These are phyloP conservation scores for Schizaphis graminum DNA, from an alignment of 2,888 invertebrate species.

Conservation along the genomic window DNA sequence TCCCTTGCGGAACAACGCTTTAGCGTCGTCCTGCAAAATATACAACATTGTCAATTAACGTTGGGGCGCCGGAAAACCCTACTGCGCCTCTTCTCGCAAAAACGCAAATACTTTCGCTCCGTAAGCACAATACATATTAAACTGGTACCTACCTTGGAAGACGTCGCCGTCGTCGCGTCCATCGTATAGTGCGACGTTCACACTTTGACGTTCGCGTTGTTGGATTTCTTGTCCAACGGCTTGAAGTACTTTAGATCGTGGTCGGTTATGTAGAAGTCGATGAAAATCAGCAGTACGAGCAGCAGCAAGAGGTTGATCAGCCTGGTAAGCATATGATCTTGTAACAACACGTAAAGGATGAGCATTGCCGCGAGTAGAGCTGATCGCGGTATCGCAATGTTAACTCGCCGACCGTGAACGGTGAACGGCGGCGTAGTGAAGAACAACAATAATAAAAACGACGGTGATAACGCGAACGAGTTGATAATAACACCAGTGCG, in stretches of 20 bases:
- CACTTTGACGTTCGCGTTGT: background rate
- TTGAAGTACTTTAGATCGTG: background rate
- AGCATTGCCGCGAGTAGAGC: background rate
- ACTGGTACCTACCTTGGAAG: too few species aligned
- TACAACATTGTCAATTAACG: too few species aligned
- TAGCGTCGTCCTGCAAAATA: constrained; percentile 75
- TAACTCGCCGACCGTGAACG: background rate
- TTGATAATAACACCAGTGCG: background rate
- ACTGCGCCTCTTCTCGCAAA: background rate
- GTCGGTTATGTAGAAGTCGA: background rate
- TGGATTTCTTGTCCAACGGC: background rate
- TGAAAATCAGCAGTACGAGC: background rate
- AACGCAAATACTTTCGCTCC: background rate
- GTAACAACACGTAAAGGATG: background rate
- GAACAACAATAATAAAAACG: background rate
- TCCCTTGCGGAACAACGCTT: constrained; percentile 82
- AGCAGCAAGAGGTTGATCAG: background rate
- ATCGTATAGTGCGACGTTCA: background rate
- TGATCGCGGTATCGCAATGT: background rate
- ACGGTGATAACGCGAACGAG: background rate
- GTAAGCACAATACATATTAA: background rate
- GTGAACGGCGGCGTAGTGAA: background rate
- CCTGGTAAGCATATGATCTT: background rate
- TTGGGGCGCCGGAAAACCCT: background rate
- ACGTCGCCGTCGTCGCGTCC: background rate